These are phyloP conservation scores for Calameuta idolon DNA, from an alignment of 2,888 invertebrate species.

Conservation along the genomic window DNA sequence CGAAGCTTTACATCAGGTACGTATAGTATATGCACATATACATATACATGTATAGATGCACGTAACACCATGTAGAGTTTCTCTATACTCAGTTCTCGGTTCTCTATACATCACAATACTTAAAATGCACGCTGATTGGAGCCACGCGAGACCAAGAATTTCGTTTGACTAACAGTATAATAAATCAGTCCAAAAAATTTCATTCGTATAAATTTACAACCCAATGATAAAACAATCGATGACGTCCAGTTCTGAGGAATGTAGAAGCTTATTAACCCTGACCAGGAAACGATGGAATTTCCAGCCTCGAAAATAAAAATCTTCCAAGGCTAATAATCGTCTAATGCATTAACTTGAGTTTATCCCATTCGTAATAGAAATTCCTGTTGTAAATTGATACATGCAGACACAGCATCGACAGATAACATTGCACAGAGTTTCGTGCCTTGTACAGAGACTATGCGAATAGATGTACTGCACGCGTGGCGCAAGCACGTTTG, in stretches of 20 bases:
- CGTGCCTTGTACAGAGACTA: conserved; percentile 13
- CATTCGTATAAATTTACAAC: background rate
- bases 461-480: background rate
- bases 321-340: background rate
- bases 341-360: background rate
- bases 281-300: background rate
- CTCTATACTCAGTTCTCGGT: background rate
- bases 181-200: background rate
- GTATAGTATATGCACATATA: no score
- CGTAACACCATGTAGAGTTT: background rate
- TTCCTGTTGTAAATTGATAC: conserved; percentile 28
- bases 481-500: conserved; percentile 13
- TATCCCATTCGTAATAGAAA: conserved; percentile 27
- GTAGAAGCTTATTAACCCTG: background rate
- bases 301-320: background rate
- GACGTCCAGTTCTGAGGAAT: background rate
- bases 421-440: conserved; percentile 23
- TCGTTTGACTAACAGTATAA: background rate
- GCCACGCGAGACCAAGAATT: background rate
- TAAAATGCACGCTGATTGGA: background rate
- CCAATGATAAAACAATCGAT: background rate
- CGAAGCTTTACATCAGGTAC: conserved; percentile 22
- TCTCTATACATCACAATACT: background rate
- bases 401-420: conserved; percentile 26
- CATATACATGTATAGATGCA: no score